Base-by-base conservation (phyloP, 2,888 invertebrate genomes). In the Coenonympha glycerion region DNA sequence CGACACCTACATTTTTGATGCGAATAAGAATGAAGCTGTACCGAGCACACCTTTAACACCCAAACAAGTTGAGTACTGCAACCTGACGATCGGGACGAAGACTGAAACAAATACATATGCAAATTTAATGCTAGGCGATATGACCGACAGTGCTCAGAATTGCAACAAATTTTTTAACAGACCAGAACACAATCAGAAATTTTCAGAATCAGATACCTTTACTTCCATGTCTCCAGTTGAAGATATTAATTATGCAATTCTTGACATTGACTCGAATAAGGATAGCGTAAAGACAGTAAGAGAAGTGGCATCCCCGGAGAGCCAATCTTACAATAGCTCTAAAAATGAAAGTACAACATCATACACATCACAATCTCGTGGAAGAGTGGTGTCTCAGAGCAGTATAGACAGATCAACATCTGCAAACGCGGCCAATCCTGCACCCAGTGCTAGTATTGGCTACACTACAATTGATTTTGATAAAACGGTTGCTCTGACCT, bases 381-480 rank as follows among this genome's bases (percentile, higher is more conserved):
- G 72, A 3, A 67, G 79, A 3, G 68, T 84, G 3, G 62, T 77
- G 5, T 77, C 85, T 1, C 85, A 85, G 58, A 65, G 66, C 37
- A 84, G 84, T 52, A 61, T 74, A 19, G 87, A 85, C 30, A 76
- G 76, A 37, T 37, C 50, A 9, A 58, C 68, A 18, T 51, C 60
- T 4, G 47, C 55, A 3, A 57, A 65, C 70, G 40, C 54, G 3
- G 18, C 65, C 2, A 51, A 59, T 9, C 91, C 59, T 92, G 93
- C 74, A 90, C 93, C 55, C 89, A 92, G 46, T 11, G 68, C 73
- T 26, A 73, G 70, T 39, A 88, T 91, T 61, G 93, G 94, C 42
- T 97, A 97, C 71, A 95, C 95, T 6, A 94, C 94, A 1, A 98
- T 98, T 63, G 98, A 98, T 83, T 97, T 98, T 78, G 93, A 96